Base-by-base conservation (phyloP, 2,888 invertebrate species). In the Rapana venosa region DNA sequence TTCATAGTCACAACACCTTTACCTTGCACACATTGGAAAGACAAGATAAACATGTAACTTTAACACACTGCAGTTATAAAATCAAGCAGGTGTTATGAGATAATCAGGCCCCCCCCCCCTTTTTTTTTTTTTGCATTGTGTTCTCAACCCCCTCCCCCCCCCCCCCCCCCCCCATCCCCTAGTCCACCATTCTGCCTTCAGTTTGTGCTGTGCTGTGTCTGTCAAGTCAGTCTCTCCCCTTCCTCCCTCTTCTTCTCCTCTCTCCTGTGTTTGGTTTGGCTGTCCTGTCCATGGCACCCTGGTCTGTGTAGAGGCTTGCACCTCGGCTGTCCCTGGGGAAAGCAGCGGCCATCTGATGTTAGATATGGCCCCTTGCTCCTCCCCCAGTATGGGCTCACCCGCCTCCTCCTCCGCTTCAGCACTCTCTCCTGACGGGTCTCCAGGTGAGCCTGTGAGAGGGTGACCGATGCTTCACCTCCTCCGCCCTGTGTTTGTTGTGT, bases 381-480 rank as follows among this genome's bases (percentile, higher is more conserved):
- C 89, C 88, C 84, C 89, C 32, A 84, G 87, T 87, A 81, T 87
- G 79, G 88, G 88, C 88, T 91, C 89, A 15, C 91, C 91, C 85
- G 90, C 90, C 87, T 87, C 90, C 87, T 87, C 90, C 89, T 91
- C 89, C 32, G 89, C 91, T 88, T 90, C 88, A 35, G 58, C 89
- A 30, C 77, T 84, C 77, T 89, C 89, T 85, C 89, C 89, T 85
- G 85, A 77, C 20, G 36, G 47, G 56, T 85, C 83, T 17, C 70
- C 89, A 89, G 89, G 89, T 89, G 89, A 89, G 89, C 36, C 36
- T 36, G 36, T 36, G 36, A 47, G 26, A 6, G 30, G 11, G 47
- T 22, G 6, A 11, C n/a, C 1, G 20, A 20, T 13, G 26, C 81
- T 30, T 20, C 36, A 83, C 4, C 26, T 5, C 26, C 35, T 79